A percentile compares a stretch with the other conserved stretches of the same genome.
Evolutionary conservation across 2,113 vertebrate species (phyloP).

Genomic region (Stegostoma tigrinum): DNA sequence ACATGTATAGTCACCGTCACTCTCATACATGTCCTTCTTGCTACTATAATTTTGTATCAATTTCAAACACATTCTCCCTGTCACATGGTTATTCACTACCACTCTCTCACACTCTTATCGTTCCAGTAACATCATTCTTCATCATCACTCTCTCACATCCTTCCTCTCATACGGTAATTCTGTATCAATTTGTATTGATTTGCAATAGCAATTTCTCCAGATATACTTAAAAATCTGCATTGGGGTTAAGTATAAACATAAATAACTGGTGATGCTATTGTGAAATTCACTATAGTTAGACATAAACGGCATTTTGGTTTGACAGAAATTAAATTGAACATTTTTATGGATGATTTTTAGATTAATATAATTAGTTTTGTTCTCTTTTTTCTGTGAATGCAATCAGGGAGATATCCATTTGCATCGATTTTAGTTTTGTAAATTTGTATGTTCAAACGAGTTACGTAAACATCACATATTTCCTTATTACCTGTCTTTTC

Average conservation of each 20-base stretch:
- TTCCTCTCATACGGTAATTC: neutral
- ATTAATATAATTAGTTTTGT: neutral
- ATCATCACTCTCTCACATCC: neutral
- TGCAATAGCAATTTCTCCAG: neutral
- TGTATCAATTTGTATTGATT: neutral
- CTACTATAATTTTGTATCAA: neutral
- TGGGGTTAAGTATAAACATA: neutral
- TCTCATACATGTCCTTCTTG: neutral
- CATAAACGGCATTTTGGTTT: neutral
- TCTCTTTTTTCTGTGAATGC: neutral
- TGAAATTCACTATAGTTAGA: neutral
- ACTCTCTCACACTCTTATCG: neutral
- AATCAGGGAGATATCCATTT: neutral
- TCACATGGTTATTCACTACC: neutral
- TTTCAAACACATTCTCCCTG: neutral
- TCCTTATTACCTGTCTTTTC: neutral
- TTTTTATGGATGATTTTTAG: neutral
- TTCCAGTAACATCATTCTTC: too few species aligned
- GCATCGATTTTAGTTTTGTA: neutral
- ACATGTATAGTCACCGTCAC: neutral
- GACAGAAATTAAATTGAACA: neutral
- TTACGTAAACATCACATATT: neutral
- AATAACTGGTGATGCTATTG: neutral
- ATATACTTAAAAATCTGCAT: neutral
- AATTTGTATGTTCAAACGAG: neutral